A percentile compares a stretch with the other conserved stretches of the same genome.
Evolutionary conservation across 2,797 vertebrate genomes (phyloP).

Genomic region (Tympanoctomys barrerae): DNA sequence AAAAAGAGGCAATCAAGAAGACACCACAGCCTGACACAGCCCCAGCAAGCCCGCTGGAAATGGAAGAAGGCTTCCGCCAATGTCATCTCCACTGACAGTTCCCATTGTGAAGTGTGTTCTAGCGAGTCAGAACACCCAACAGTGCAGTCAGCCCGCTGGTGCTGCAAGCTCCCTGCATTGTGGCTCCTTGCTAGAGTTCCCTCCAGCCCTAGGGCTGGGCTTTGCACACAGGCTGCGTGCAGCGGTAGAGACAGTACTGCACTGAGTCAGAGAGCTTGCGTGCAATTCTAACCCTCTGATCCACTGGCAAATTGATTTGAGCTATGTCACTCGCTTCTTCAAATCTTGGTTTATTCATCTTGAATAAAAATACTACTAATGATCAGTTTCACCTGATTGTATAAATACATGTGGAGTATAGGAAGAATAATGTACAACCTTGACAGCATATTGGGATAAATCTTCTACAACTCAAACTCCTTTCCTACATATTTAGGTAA

Average conservation of each 20-base stretch:
- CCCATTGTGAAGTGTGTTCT: neutral
- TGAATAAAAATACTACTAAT: neutral
- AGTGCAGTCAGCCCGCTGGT: neutral
- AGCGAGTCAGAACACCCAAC: neutral
- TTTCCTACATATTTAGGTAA: neutral
- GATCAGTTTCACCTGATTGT: neutral
- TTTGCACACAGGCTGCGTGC: fast-evolving
- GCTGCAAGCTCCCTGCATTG: neutral
- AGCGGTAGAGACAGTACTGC: neutral
- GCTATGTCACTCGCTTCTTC: neutral
- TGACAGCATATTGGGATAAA: neutral
- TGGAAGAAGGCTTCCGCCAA: neutral
- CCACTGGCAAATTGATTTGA: neutral
- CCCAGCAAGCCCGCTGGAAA: neutral
- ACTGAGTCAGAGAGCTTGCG: neutral
- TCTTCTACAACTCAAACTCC: neutral
- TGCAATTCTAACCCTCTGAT: neutral
- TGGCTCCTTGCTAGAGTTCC: neutral
- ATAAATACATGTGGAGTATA: neutral
- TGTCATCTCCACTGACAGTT: neutral
- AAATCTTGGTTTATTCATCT: neutral
- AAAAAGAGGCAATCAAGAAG: neutral
- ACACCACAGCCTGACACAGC: fast-evolving
- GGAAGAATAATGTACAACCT: neutral
- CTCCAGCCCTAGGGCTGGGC: neutral